Evolutionary conservation across 1,140 invertebrate species (phyloP).

Genomic region (Brachionus manjavacas): DNA sequence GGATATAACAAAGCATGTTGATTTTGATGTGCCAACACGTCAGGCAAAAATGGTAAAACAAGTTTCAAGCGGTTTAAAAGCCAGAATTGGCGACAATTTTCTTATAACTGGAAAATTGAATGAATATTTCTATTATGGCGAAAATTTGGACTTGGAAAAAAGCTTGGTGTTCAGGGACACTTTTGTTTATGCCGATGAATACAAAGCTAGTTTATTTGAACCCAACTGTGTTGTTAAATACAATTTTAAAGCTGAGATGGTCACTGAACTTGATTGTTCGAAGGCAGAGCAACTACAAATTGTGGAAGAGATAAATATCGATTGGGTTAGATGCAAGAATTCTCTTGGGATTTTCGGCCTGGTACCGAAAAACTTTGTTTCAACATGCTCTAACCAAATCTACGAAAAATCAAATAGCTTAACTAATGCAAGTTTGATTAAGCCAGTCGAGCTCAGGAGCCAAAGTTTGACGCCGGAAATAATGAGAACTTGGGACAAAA

Average conservation of each 20-base stretch:
- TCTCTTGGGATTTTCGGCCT: not conserved
- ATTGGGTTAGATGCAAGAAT: not conserved
- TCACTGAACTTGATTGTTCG: not conserved
- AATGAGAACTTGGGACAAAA: not conserved
- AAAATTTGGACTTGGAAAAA: slow-evolving; percentile 5
- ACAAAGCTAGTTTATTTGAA: not conserved
- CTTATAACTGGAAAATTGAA: slow-evolving; percentile 5
- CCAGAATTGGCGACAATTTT: not conserved
- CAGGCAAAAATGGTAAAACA: not conserved
- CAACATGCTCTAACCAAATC: not conserved
- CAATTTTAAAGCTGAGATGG: not conserved
- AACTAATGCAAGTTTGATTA: not conserved
- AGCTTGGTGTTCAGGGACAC: not conserved
- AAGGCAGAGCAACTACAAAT: not conserved
- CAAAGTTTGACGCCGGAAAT: not conserved
- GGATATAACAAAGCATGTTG: not conserved
- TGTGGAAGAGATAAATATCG: not conserved
- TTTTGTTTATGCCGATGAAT: not conserved
- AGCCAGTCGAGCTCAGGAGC: not conserved
- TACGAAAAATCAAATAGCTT: not conserved
- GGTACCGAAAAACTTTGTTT: not conserved
- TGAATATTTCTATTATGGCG: slow-evolving; percentile 6
- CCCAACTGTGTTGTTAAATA: not conserved
- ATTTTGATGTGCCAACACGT: not conserved
- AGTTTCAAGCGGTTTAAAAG: not conserved